phyloP scores from a whole-genome alignment of 23 tunicate species.

The Diplosoma virens region DNA sequence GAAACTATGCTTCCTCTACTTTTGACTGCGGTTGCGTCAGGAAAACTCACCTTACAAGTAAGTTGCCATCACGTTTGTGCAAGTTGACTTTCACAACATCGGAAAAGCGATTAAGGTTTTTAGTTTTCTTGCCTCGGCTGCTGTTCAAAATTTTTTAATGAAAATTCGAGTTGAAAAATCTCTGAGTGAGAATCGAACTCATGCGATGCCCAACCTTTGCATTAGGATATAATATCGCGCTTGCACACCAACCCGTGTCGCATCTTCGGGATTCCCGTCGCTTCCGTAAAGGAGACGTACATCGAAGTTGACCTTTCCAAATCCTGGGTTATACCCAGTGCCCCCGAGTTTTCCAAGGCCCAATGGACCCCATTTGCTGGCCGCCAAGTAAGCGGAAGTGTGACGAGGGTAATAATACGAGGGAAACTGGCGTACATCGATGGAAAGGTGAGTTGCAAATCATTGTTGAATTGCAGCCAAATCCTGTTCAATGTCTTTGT shows the following conservation, averaged over 20 bases:
- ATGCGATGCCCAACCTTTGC: too few species aligned
- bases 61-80: too few species aligned
- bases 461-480: too few species aligned
- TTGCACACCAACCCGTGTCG: constrained; percentile 85
- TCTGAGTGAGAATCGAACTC: too few species aligned
- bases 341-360: constrained; percentile 63
- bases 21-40: constrained; percentile 75
- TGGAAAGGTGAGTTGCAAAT: constrained; percentile 52
- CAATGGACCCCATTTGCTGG: constrained; percentile 96
- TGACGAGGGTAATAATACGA: constrained; percentile 70
- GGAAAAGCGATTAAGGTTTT: too few species aligned
- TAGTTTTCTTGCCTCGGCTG: too few species aligned
- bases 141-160: too few species aligned
- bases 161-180: too few species aligned
- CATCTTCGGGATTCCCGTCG: constrained; percentile 71
- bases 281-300: constrained; percentile 63
- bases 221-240: constrained; percentile 68
- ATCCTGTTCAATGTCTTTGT: background rate
- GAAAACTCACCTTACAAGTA: constrained; percentile 76
- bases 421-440: constrained; percentile 80
- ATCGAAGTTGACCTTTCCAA: constrained; percentile 87
- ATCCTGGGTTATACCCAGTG: constrained; percentile 75
- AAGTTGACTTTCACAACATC: too few species aligned
- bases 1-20: constrained; percentile 91
- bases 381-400: constrained; percentile 60